Percentiles rank a stretch among this genome's conserved stretches.
phyloP scores from a whole-genome alignment of 2,113 vertebrate species.

The Guaruba guarouba region DNA sequence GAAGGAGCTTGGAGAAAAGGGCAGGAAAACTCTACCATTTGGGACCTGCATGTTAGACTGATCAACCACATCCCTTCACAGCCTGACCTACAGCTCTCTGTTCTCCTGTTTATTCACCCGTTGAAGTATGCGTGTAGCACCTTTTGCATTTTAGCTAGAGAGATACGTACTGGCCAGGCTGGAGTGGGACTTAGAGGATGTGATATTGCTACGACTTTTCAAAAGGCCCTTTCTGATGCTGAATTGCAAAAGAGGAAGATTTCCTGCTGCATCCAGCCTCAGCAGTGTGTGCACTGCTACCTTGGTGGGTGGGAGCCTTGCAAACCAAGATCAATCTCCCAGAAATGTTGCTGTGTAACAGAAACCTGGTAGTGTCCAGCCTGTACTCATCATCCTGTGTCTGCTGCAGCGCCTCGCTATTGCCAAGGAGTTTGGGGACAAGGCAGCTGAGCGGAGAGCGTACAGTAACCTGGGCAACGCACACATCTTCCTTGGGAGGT shows the following conservation, averaged over 20 bases:
- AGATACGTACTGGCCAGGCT: background rate
- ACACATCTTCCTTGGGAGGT: conserved; percentile 92
- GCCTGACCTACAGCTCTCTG: background rate
- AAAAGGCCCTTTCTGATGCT: background rate
- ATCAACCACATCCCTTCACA: background rate
- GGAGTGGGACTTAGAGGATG: background rate
- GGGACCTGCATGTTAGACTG: background rate
- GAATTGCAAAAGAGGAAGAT: background rate
- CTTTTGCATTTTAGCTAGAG: background rate
- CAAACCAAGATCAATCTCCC: rapidly evolving
- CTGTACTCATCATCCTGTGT: background rate
- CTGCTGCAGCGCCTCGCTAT: conserved; percentile 89
- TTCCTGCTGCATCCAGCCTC: background rate
- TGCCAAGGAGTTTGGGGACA: conserved; percentile 97
- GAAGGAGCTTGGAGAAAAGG: background rate
- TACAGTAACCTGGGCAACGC: conserved; percentile 97
- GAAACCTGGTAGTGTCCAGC: background rate
- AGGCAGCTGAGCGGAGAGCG: conserved; percentile 89
- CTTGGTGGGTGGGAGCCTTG: background rate
- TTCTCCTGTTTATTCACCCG: background rate
- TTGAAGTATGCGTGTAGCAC: too few relatives aligned
- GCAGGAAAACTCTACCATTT: background rate
- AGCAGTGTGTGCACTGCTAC: rapidly evolving
- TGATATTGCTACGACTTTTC: rapidly evolving
- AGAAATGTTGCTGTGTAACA: background rate